A percentile compares a stretch with the other conserved stretches of the same genome.
These are phyloP conservation scores for Tenthredo distinguenda DNA, from an alignment of 2,888 invertebrate species.

Conservation along the genomic window DNA sequence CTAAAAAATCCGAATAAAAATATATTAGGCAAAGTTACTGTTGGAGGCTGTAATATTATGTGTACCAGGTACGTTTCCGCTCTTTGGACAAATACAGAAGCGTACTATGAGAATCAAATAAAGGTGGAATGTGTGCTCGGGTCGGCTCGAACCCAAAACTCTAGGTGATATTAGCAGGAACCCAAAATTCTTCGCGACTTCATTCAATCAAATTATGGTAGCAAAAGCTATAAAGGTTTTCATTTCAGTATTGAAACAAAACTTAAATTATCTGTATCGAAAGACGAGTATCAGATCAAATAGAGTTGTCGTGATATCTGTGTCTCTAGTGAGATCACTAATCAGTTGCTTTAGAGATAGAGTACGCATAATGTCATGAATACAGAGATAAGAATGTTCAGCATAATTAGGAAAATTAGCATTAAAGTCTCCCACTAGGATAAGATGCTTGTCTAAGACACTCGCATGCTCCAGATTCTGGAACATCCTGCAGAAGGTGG, in stretches of 20 bases:
- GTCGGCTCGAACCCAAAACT: background rate
- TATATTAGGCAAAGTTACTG: conserved; percentile 42
- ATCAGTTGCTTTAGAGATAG: background rate
- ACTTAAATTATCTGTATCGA: background rate
- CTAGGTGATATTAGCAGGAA: background rate
- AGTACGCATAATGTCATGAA: background rate
- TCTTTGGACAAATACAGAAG: conserved; percentile 40
- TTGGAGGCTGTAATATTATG: conserved; percentile 39
- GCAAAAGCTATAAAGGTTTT: background rate
- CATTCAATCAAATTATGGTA: conserved; percentile 4
- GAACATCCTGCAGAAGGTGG: background rate
- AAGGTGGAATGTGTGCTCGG: conserved; percentile 34
- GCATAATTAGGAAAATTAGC: background rate
- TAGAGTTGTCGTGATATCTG: background rate
- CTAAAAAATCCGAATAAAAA: conserved; percentile 49
- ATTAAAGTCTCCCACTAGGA: background rate
- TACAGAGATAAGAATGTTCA: background rate
- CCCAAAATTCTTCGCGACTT: background rate
- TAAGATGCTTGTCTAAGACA: background rate
- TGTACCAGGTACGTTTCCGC: conserved; percentile 31
- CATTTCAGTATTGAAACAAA: background rate
- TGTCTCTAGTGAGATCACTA: background rate
- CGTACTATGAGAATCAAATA: conserved; percentile 38
- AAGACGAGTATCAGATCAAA: background rate
- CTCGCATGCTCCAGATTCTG: background rate